These are phyloP conservation scores for Drosophila neutralis DNA, from an alignment of 2,888 invertebrate genomes.

Conservation along the genomic window DNA sequence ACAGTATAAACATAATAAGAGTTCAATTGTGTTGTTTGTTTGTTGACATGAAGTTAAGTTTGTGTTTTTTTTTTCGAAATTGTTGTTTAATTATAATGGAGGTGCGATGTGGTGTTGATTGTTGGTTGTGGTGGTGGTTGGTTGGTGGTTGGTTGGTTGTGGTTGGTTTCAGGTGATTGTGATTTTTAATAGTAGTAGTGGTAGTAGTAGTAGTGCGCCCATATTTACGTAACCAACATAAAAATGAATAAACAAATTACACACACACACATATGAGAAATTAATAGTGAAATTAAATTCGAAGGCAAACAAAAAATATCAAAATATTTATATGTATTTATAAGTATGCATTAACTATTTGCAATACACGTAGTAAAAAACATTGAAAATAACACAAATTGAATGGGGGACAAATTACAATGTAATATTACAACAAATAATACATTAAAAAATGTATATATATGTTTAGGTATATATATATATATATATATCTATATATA, in stretches of 20 bases:
- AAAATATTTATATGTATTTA: slow-evolving; percentile 27
- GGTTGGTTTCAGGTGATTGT: slow-evolving; percentile 54
- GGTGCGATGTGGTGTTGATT: slow-evolving; percentile 42
- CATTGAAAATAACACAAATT: slow-evolving; percentile 18
- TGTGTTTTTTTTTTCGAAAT: slow-evolving; percentile 23
- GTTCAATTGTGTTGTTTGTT: slow-evolving; percentile 38
- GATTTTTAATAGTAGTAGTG: slow-evolving; percentile 56
- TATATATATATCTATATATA: slow-evolving; percentile 2
- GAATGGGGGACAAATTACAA: slow-evolving; percentile 27
- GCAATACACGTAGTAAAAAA: slow-evolving; percentile 33
- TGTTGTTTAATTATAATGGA: slow-evolving; percentile 41
- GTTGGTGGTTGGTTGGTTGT: slow-evolving; percentile 25
- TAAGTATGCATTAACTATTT: slow-evolving; percentile 43
- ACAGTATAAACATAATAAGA: slow-evolving; percentile 67
- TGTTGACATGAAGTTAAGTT: slow-evolving; percentile 44
- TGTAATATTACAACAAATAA: slow-evolving; percentile 32
- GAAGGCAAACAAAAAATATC: slow-evolving; percentile 32
- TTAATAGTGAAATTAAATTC: slow-evolving; percentile 37
- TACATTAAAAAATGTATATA: background rate
- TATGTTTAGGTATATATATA: slow-evolving; percentile 24
- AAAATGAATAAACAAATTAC: slow-evolving; percentile 75
- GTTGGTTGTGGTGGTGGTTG: slow-evolving; percentile 25
- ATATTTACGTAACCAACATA: slow-evolving; percentile 72
- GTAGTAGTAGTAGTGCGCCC: slow-evolving; percentile 72
- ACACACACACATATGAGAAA: slow-evolving; percentile 45